A percentile compares a stretch with the other conserved stretches of the same genome.
These are phyloP conservation scores for Phyto melanocephala DNA, from an alignment of 2,888 invertebrate genomes.

Conservation along the genomic window DNA sequence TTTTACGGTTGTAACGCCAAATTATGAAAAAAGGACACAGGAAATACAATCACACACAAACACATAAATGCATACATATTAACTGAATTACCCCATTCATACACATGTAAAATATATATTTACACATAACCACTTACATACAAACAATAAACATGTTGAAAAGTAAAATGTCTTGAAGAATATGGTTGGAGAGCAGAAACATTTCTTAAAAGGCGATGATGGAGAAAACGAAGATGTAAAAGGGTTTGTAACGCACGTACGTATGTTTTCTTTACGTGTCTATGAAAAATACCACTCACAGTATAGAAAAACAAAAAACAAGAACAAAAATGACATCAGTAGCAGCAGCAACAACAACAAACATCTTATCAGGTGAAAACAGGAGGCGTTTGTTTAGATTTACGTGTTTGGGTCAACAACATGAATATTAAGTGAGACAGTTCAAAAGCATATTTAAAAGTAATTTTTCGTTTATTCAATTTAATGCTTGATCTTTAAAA, in stretches of 20 bases:
- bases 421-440: conserved; percentile 62
- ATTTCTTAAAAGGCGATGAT: conserved; percentile 57
- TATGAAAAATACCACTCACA: conserved; percentile 45
- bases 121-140: not conserved
- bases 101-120: not conserved
- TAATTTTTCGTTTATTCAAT: conserved; percentile 6
- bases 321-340: not conserved
- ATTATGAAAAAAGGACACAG: conserved; percentile 55
- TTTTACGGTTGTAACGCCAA: conserved; percentile 58
- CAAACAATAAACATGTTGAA: conserved; percentile 25
- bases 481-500: not conserved
- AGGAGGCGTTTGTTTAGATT: conserved; percentile 63
- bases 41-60: conserved; percentile 15
- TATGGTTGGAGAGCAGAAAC: conserved; percentile 16
- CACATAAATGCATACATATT: not conserved
- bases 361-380: conserved; percentile 64
- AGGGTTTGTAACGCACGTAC: conserved; percentile 59
- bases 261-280: conserved; percentile 61
- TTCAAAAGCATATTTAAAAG: conserved; percentile 54
- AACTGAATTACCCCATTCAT: not conserved
- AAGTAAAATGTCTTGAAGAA: conserved; percentile 35
- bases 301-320: not conserved
- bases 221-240: conserved; percentile 56
- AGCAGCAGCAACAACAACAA: conserved; percentile 30
- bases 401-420: conserved; percentile 64